These are phyloP conservation scores for Drosophila sp. DNA, from an alignment of 1,140 invertebrate species.

Conservation along the genomic window DNA sequence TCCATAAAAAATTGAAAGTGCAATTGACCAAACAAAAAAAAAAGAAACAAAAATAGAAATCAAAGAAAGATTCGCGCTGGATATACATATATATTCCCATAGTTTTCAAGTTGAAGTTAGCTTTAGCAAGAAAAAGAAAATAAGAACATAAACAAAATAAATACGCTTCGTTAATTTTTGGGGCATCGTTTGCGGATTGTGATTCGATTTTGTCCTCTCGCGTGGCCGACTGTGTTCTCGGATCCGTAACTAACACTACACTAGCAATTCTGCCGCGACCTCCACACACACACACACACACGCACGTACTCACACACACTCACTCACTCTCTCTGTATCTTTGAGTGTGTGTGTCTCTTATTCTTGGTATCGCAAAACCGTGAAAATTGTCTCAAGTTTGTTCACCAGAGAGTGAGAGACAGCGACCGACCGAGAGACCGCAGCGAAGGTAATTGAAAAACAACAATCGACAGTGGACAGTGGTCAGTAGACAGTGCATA, in stretches of 20 bases:
- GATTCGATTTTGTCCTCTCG: conserved; percentile 21
- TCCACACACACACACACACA: neutral
- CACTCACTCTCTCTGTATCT: conserved; percentile 19
- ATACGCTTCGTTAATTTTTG: conserved; percentile 26
- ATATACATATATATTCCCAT: neutral
- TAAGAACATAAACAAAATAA: conserved; percentile 22
- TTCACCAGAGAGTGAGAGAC: neutral
- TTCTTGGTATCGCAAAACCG: conserved; percentile 33
- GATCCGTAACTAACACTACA: conserved; percentile 18
- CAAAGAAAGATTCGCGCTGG: conserved; percentile 7
- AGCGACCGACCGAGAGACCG: neutral
- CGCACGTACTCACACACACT: conserved; percentile 8
- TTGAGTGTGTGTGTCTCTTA: neutral
- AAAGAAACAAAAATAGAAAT: neutral
- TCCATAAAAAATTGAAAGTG: conserved; percentile 10
- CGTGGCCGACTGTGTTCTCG: conserved; percentile 16
- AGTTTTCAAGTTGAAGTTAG: neutral
- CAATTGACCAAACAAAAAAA: neutral
- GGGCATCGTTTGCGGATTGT: conserved; percentile 10
- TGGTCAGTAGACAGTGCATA: conserved; percentile 5
- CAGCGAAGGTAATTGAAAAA: conserved; percentile 23
- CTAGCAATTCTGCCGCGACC: neutral
- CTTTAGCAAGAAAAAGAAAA: neutral
- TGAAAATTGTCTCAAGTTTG: conserved; percentile 21
- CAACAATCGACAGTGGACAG: conserved; percentile 30